Evolutionary conservation across 2,888 invertebrate species (phyloP).

Genomic region (Drosophila bunnanda): DNA sequence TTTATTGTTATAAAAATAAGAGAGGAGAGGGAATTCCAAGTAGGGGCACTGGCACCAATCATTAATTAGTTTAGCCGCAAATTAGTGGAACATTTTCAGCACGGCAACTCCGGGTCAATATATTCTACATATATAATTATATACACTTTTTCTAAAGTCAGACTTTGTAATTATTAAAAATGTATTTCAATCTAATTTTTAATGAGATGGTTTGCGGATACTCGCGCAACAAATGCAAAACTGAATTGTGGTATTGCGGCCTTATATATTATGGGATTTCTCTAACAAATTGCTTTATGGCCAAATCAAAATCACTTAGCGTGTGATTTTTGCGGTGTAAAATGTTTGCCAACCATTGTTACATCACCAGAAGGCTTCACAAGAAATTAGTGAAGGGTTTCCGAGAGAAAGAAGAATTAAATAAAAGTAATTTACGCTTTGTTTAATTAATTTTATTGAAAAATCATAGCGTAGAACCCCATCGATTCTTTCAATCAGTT

Average conservation of each 20-base stretch:
- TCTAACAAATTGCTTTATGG: constrained; percentile 24
- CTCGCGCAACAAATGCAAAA: constrained; percentile 13
- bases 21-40: constrained; percentile 11
- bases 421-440: too few species aligned
- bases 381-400: constrained; percentile 12
- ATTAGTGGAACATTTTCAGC: constrained; percentile 69
- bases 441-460: neutral
- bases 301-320: constrained; percentile 36
- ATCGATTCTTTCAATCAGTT: constrained; percentile 23
- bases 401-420: neutral
- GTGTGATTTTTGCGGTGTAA: constrained; percentile 46
- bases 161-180: constrained; percentile 59
- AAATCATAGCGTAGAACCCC: neutral
- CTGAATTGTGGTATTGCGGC: constrained; percentile 35
- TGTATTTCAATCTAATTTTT: constrained; percentile 66
- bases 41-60: constrained; percentile 50
- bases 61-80: constrained; percentile 76
- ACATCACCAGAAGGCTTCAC: neutral
- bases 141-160: neutral
- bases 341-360: constrained; percentile 4
- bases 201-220: constrained; percentile 55
- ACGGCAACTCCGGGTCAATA: constrained; percentile 11
- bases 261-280: constrained; percentile 36
- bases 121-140: neutral
- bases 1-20: constrained; percentile 18